Evolutionary conservation across 2,888 invertebrate species (phyloP).

Genomic region (Tolmerus cingulatus): DNA sequence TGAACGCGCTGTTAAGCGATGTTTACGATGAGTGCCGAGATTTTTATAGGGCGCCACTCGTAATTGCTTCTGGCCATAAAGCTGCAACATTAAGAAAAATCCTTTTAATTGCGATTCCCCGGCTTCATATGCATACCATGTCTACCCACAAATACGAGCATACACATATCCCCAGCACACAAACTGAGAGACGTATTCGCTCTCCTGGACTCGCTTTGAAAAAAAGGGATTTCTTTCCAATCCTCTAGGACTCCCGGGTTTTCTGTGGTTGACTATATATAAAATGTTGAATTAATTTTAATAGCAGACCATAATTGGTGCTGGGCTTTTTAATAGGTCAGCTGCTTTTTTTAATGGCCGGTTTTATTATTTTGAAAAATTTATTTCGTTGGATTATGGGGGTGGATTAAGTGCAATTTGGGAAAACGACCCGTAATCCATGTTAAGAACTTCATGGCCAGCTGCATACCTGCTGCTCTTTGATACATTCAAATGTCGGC

Average conservation of each 20-base stretch:
- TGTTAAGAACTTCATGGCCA: not conserved
- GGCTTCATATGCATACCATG: not conserved
- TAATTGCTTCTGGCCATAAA: not conserved
- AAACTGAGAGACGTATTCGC: not conserved
- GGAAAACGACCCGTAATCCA: not conserved
- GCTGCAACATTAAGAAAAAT: constrained; percentile 15
- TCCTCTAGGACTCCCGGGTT: not conserved
- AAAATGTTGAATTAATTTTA: not conserved
- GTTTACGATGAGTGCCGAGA: constrained; percentile 7
- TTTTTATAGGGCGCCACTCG: not conserved
- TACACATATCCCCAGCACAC: not conserved
- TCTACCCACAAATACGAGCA: not conserved
- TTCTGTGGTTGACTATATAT: not conserved
- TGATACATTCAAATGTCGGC: not conserved
- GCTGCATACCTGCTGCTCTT: not conserved
- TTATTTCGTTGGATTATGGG: not conserved
- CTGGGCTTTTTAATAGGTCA: not conserved
- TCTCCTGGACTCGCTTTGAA: not conserved
- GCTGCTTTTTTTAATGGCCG: not conserved
- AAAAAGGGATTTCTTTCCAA: not conserved
- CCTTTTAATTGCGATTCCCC: not conserved
- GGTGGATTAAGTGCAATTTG: not conserved
- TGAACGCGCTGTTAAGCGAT: constrained; percentile 15
- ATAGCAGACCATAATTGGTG: not conserved
- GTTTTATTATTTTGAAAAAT: not conserved